Evolutionary conservation across 2,113 vertebrate species (phyloP).

Genomic region (Megaceryle maxima): DNA sequence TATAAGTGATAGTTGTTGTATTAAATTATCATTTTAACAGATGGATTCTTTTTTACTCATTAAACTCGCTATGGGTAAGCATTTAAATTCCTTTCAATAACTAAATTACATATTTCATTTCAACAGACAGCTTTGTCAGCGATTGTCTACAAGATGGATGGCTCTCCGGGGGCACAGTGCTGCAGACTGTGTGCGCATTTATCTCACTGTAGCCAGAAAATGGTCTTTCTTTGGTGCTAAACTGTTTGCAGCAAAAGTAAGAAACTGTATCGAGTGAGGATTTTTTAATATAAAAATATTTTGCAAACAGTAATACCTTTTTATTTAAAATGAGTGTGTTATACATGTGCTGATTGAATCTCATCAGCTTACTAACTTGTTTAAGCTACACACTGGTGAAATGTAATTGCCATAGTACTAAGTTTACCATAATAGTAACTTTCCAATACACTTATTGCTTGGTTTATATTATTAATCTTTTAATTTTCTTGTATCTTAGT

Average conservation of each 20-base stretch:
- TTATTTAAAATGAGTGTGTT: neutral
- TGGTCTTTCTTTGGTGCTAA: conserved; percentile 96
- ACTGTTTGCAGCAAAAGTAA: conserved; percentile 91
- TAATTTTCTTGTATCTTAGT: neutral
- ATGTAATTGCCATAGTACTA: neutral
- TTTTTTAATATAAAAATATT: neutral
- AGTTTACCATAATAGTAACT: neutral
- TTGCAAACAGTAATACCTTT: neutral
- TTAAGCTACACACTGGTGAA: neutral
- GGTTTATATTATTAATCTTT: neutral
- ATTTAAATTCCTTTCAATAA: conserved; percentile 23
- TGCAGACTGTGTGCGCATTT: conserved; percentile 92
- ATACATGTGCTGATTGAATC: neutral
- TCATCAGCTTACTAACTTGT: neutral
- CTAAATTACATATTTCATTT: neutral
- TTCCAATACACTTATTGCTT: neutral
- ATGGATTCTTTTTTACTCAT: neutral
- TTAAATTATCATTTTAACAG: conserved; percentile 7
- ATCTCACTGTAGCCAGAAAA: conserved; percentile 92
- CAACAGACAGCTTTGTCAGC: conserved; percentile 87
- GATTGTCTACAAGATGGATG: conserved; percentile 90
- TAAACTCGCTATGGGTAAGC: neutral
- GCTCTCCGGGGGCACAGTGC: conserved; percentile 88
- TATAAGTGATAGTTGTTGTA: neutral
- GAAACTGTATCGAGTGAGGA: neutral